phyloP scores from a whole-genome alignment of 2,113 vertebrate species.

The Amphiprion percula region DNA sequence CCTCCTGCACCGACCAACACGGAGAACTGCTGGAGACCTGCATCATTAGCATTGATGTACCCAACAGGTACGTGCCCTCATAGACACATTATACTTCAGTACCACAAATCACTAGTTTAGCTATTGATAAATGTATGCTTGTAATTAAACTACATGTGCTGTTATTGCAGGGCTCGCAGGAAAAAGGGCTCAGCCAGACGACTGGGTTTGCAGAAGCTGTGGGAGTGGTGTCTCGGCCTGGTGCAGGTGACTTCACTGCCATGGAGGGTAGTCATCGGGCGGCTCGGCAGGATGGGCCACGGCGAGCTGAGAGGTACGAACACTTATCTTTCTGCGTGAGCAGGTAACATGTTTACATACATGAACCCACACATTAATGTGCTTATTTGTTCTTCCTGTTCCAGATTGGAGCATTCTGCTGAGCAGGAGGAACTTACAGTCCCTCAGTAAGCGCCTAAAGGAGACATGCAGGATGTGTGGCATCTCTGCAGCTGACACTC shows the following conservation, averaged over 20 bases:
- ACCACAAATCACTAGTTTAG: too few relatives aligned
- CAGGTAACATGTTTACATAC: neutral
- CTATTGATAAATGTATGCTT: neutral
- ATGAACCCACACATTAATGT: neutral
- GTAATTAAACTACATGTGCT: neutral
- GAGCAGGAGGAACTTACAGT: constrained; percentile 96
- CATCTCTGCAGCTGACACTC: constrained; percentile 97
- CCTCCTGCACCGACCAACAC: constrained; percentile 96
- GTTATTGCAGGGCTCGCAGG: constrained; percentile 90
- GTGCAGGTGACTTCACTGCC: constrained; percentile 98
- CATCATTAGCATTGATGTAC: constrained; percentile 96
- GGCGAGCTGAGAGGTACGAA: constrained; percentile 95
- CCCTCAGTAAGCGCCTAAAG: constrained; percentile 95
- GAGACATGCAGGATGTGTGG: constrained; percentile 98
- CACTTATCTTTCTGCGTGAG: neutral
- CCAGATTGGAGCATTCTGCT: constrained; percentile 98
- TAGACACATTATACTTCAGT: neutral
- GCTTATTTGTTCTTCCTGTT: neutral
- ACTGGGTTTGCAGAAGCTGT: constrained; percentile 96
- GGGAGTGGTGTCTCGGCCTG: constrained; percentile 97
- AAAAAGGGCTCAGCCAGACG: constrained; percentile 97
- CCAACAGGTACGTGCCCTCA: constrained; percentile 85
- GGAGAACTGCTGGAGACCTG: constrained; percentile 97
- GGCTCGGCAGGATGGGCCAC: constrained; percentile 96
- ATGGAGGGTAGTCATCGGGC: constrained; percentile 98